A percentile compares a stretch with the other conserved stretches of the same genome.
Evolutionary conservation across 2,113 vertebrate species (phyloP).

Genomic region (Mustelus asterias): DNA sequence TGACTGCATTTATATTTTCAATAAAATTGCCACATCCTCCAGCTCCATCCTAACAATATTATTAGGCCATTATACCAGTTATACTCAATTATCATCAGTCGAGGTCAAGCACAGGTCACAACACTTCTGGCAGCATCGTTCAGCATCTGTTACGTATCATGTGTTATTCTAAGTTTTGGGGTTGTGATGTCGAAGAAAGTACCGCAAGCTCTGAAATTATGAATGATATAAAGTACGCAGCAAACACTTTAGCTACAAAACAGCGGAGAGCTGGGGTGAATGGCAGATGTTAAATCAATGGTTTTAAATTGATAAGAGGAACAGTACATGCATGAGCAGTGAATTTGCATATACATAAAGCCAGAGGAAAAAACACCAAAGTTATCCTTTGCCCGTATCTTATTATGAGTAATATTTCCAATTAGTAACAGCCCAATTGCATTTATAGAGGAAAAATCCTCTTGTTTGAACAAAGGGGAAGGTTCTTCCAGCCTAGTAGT

Average conservation of each 20-base stretch:
- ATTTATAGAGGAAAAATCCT: background rate
- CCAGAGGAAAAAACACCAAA: background rate
- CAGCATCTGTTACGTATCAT: background rate
- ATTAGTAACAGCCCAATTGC: background rate
- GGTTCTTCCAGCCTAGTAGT: background rate
- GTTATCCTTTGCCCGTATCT: background rate
- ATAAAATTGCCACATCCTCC: background rate
- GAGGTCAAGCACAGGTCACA: conserved; percentile 31
- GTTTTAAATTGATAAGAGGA: background rate
- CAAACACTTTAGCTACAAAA: background rate
- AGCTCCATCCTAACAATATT: background rate
- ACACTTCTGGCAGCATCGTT: conserved; percentile 8
- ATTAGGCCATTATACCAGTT: conserved; percentile 4
- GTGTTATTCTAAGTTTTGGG: background rate
- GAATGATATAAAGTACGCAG: background rate
- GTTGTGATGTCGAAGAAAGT: background rate
- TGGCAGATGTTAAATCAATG: background rate
- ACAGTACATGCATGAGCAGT: background rate
- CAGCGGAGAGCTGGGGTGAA: background rate
- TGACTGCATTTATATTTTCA: background rate
- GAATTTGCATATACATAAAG: background rate
- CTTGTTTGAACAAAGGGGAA: background rate
- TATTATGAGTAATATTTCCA: background rate
- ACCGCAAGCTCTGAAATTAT: background rate
- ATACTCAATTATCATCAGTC: background rate